Base-by-base conservation (phyloP, 1,140 invertebrate genomes). In the Hylyphantes graminicola region DNA sequence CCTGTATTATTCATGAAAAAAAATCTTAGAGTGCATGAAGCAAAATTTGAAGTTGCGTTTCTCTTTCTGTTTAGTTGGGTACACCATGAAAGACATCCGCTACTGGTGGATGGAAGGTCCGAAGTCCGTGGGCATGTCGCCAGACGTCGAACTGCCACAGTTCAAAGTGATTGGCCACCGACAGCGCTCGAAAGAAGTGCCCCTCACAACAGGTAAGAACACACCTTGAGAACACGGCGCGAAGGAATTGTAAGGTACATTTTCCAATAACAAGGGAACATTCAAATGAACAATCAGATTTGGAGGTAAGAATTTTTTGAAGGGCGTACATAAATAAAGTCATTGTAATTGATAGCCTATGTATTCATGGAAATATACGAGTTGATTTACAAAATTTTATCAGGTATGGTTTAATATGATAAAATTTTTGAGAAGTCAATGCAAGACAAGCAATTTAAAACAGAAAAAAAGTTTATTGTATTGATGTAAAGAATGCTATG, bases 141-240 rank as follows among this genome's bases (percentile, higher is more conserved):
- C 89, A 57, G 88, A 91, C 81, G 89, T 92, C 9, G 88, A 91
- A 86, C 84, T 92, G 50, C 91, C 91, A 88, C 96, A 98, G 92
- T 98, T 98, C 92, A 94, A 95, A 90, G 95, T 98, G 89, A 94
- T 96, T 91, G 95, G 95, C 90, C 95, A 96, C 92, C 94, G 94
- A 90, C 95, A 97, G 92, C 94, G 94, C 91, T 93, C 95, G 90
- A 95, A 94, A 91, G 94, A 95, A 92, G 95, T 97, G 92, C 94
- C 94, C 90, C 93, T 97, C 89, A 95, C 94, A 89, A 97, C 96
- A 95, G 96, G 96, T 97, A 87, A 88, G 86, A 81, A 53, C 51
- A 48, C 15, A 53, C 35, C 51, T 15, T 68, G 48, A 3, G 9
- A 48, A 70, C 21, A 35, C 48, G 19, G 13, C 17, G 48, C 19